Evolutionary conservation across 2,113 vertebrate genomes (phyloP).

Genomic region (Heterotilapia buettikoferi): DNA sequence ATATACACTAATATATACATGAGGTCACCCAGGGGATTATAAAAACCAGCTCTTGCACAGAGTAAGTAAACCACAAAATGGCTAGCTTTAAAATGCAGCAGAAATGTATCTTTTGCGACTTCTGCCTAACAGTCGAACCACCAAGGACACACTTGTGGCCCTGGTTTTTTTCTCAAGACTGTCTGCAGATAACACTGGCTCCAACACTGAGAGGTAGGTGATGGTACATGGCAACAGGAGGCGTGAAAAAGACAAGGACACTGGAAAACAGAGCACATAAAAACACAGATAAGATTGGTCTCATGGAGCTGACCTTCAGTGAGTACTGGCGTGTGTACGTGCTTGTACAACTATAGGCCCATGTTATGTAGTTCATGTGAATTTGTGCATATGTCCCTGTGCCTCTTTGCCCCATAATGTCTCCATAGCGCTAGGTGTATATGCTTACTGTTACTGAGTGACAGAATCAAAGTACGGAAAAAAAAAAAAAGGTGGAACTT

Average conservation of each 20-base stretch:
- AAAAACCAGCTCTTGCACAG: background rate
- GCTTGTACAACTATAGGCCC: background rate
- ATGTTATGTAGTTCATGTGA: conserved; percentile 10
- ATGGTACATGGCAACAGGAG: conserved; percentile 37
- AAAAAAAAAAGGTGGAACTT: background rate
- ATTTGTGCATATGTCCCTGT: conserved; percentile 12
- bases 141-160: conserved; percentile 24
- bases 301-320: conserved; percentile 60
- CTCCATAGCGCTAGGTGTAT: background rate
- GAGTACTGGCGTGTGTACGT: background rate
- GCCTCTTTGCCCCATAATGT: background rate
- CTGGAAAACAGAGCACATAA: conserved; percentile 38
- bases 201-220: conserved; percentile 1
- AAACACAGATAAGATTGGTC: conserved; percentile 60
- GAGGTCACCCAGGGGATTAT: background rate
- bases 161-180: conserved; percentile 9
- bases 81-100: background rate
- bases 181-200: conserved; percentile 50
- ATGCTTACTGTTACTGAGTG: background rate
- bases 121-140: background rate
- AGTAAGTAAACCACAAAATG: background rate
- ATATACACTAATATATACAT: background rate
- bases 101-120: background rate
- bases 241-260: conserved; percentile 57
- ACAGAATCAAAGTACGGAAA: background rate